phyloP scores from a whole-genome alignment of 2,888 invertebrate genomes.

The Marronus borbonicus region DNA sequence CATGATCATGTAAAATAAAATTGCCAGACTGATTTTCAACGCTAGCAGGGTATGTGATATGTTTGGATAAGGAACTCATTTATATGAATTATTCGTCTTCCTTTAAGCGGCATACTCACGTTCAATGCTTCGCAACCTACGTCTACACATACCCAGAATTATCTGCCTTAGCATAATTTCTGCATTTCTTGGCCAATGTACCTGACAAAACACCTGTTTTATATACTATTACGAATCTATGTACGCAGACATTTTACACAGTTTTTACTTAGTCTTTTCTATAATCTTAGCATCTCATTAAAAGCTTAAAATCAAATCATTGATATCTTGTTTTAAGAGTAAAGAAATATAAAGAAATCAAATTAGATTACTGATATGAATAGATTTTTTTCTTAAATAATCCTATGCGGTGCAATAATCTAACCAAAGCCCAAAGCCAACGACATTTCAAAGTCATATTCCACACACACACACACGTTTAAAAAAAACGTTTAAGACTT shows the following conservation, averaged over 20 bases:
- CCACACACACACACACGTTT: not conserved
- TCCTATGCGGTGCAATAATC: not conserved
- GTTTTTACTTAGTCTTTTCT: constrained; percentile 16
- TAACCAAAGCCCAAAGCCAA: not conserved
- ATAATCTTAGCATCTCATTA: not conserved
- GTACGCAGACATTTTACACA: constrained; percentile 22
- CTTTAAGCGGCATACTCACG: constrained; percentile 50
- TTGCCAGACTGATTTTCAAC: constrained; percentile 67
- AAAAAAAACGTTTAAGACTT: constrained; percentile 7
- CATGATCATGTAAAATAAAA: constrained; percentile 66
- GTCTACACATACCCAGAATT: constrained; percentile 55
- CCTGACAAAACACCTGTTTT: constrained; percentile 48
- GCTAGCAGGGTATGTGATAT: constrained; percentile 65
- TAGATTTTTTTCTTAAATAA: not conserved
- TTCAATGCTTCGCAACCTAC: constrained; percentile 44
- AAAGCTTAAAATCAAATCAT: no score
- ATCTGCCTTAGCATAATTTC: constrained; percentile 50
- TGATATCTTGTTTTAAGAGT: no score
- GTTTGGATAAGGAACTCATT: constrained; percentile 64
- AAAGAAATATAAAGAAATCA: not conserved
- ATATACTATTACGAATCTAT: constrained; percentile 17
- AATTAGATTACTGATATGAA: not conserved
- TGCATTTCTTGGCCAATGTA: constrained; percentile 49
- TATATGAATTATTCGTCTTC: constrained; percentile 60
- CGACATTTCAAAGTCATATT: constrained; percentile 3